These are phyloP conservation scores for Geotrupes spiniger DNA, from an alignment of 2,888 invertebrate genomes.

Conservation along the genomic window DNA sequence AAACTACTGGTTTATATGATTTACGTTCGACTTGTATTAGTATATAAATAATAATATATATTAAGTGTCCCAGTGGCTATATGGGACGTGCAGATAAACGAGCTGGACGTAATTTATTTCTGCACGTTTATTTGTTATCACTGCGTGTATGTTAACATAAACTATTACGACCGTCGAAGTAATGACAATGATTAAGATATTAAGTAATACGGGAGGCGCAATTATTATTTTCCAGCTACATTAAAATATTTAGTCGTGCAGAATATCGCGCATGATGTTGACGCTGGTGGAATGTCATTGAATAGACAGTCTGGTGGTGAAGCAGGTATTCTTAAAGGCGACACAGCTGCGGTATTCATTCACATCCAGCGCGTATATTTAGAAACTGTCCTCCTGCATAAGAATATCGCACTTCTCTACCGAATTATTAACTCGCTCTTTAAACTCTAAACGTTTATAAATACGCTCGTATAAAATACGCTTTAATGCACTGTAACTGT, in stretches of 20 bases:
- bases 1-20: constrained; percentile 22
- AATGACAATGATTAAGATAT: constrained; percentile 2
- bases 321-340: constrained; percentile 23
- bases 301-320: constrained; percentile 24
- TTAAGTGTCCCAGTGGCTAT: constrained; percentile 6
- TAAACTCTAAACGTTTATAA: constrained; percentile 17
- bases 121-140: constrained; percentile 3
- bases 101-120: constrained; percentile 11
- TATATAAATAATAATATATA: constrained; percentile 17
- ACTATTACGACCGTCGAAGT: constrained; percentile 2
- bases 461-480: constrained; percentile 22
- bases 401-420: constrained; percentile 31
- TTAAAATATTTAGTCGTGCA: constrained; percentile 6
- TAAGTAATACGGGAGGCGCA: constrained; percentile 2
- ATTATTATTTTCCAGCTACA: constrained; percentile 4
- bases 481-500: constrained; percentile 23
- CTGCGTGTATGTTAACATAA: constrained; percentile 4
- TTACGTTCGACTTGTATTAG: constrained; percentile 15
- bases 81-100: constrained; percentile 8
- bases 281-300: constrained; percentile 34
- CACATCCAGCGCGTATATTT: constrained; percentile 32
- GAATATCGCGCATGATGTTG: constrained; percentile 21
- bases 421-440: constrained; percentile 29
- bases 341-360: constrained; percentile 35
- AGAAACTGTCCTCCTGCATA: constrained; percentile 33